Percentiles rank a stretch among this genome's conserved stretches.
These are phyloP conservation scores for Toxostoma redivivum DNA, from an alignment of 2,113 vertebrate genomes.

Conservation along the genomic window DNA sequence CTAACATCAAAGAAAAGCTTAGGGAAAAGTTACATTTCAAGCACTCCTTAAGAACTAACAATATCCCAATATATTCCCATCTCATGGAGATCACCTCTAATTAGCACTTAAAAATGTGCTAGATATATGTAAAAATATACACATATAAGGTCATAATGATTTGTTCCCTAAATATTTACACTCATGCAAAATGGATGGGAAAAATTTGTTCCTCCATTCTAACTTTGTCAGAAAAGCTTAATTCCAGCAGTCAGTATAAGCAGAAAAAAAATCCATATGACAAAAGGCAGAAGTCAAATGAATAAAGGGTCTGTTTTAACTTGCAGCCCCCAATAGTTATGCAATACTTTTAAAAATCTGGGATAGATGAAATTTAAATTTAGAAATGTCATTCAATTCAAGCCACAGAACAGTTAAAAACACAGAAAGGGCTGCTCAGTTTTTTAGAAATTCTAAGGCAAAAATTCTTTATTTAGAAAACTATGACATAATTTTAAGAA, in stretches of 20 bases:
- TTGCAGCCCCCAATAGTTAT: not conserved
- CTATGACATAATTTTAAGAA: slow-evolving; percentile 3
- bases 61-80: not conserved
- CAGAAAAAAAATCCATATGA: not conserved
- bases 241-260: not conserved
- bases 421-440: not conserved
- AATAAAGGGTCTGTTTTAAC: not conserved
- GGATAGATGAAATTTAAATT: not conserved
- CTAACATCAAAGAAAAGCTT: not conserved
- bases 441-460: not conserved
- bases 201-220: not conserved
- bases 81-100: not conserved
- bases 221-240: not conserved
- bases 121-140: not conserved
- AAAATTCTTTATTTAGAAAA: slow-evolving; percentile 27
- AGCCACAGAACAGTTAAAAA: not conserved
- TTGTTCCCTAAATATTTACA: not conserved
- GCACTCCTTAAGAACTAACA: not conserved
- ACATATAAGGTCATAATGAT: not conserved
- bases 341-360: not conserved
- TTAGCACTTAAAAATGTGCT: not conserved
- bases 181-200: not conserved
- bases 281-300: not conserved
- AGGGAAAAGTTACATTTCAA: not conserved
- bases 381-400: not conserved